Percentiles rank a stretch among this genome's conserved stretches.
phyloP scores from a whole-genome alignment of 2,888 invertebrate species.

The Galerucella nymphaeae region DNA sequence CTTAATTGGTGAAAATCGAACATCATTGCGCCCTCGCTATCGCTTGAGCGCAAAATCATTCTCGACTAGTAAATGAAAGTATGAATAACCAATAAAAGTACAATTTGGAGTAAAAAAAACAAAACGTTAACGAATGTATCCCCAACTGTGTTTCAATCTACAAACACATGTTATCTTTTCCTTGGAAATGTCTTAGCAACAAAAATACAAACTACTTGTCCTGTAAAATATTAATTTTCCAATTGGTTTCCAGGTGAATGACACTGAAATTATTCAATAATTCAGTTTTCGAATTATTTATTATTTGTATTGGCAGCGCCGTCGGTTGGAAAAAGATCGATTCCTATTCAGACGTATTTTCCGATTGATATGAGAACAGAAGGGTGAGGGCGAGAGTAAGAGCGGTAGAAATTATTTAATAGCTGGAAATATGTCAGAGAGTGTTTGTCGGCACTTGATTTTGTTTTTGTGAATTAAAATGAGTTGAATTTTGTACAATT shows the following conservation, averaged over 20 bases:
- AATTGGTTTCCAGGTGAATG: slow-evolving; percentile 40
- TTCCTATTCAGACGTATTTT: slow-evolving; percentile 28
- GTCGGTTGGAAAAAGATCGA: slow-evolving; percentile 27
- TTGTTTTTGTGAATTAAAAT: too few relatives aligned
- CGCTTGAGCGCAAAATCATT: too few relatives aligned
- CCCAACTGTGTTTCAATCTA: not conserved
- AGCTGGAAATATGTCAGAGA: not conserved
- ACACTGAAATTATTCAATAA: slow-evolving; percentile 36
- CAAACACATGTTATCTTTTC: slow-evolving; percentile 6
- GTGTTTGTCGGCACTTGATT: too few relatives aligned
- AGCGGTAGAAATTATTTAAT: not conserved
- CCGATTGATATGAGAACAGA: slow-evolving; percentile 1
- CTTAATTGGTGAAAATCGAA: too few relatives aligned
- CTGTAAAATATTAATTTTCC: slow-evolving; percentile 37
- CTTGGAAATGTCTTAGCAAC: slow-evolving; percentile 28
- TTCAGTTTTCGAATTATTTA: slow-evolving; percentile 40
- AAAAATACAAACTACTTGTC: slow-evolving; percentile 29
- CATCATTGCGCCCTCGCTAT: too few relatives aligned
- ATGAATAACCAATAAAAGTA: too few relatives aligned
- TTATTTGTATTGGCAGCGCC: slow-evolving; percentile 38
- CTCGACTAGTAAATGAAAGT: too few relatives aligned
- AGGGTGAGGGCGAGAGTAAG: not conserved
- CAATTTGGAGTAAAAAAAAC: too few relatives aligned
- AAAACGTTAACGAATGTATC: too few relatives aligned
- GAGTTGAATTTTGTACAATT: too few relatives aligned